Conservation (phyloP, 2,888 invertebrate species). For the Chalcis sispes region DNA sequence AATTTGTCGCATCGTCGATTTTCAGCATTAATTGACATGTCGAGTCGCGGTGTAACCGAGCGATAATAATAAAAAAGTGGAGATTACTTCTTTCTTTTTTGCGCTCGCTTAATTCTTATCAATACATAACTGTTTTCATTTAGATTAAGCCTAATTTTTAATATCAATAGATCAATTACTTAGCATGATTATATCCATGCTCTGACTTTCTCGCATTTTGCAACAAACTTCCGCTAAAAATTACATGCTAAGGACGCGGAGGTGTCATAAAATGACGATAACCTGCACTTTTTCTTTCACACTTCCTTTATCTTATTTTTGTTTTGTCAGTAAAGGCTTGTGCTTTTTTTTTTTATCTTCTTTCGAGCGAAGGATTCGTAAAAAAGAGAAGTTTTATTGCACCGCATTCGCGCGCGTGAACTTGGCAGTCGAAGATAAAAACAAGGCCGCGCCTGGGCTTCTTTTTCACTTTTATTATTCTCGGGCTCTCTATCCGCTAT, state of each 20-base stretch:
- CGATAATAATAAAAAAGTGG: conserved; percentile 51
- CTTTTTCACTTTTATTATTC: conserved; percentile 49
- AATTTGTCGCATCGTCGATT: conserved; percentile 50
- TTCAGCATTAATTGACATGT: conserved; percentile 56
- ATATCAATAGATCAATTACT: conserved; percentile 47
- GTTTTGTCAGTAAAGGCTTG: conserved; percentile 41
- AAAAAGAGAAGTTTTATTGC: conserved; percentile 53
- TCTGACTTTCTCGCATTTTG: conserved; percentile 10
- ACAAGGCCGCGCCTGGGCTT: conserved; percentile 40
- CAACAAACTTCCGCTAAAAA: conserved; percentile 46
- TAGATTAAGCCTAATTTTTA: conserved; percentile 60
- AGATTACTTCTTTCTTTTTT: conserved; percentile 54
- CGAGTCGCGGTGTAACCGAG: conserved; percentile 43
- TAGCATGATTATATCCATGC: conserved; percentile 38
- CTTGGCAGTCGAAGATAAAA: conserved; percentile 54
- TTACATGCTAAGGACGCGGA: conserved; percentile 50
- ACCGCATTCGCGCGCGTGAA: conserved; percentile 53
- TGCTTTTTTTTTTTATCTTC: conserved; percentile 15
- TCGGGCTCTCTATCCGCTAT: conserved; percentile 41
- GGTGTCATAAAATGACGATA: conserved; percentile 47
- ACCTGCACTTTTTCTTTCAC: conserved; percentile 25
- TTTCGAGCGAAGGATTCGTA: conserved; percentile 24
- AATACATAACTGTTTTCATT: conserved; percentile 50
- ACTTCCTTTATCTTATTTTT: conserved; percentile 25
- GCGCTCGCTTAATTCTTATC: conserved; percentile 50